Percentiles rank a stretch among this genome's conserved stretches.
Evolutionary conservation across 2,797 vertebrate species (phyloP).

Genomic region (Onychomys arenicola): DNA sequence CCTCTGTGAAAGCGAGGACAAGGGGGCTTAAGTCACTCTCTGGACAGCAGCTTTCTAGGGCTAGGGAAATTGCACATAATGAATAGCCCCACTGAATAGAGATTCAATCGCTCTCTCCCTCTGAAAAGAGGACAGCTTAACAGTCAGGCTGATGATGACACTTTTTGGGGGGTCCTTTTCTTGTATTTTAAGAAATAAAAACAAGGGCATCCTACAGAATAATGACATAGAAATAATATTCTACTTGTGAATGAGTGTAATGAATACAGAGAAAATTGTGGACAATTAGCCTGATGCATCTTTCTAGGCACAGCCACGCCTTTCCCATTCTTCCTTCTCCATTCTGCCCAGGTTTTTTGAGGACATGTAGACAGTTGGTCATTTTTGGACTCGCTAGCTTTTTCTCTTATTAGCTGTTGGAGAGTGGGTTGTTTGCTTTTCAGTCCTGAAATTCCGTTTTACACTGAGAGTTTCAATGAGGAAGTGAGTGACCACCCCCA

Average conservation of each 20-base stretch:
- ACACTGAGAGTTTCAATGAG: conserved; percentile 57
- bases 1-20: neutral
- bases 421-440: conserved; percentile 56
- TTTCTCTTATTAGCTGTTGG: conserved; percentile 65
- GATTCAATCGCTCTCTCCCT: conserved; percentile 22
- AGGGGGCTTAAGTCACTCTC: neutral
- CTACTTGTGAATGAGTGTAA: conserved; percentile 66
- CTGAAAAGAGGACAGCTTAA: conserved; percentile 54
- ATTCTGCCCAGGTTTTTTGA: conserved; percentile 70
- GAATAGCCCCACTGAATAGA: conserved; percentile 45
- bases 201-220: conserved; percentile 69
- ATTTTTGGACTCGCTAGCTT: conserved; percentile 48
- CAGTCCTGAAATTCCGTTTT: conserved; percentile 67
- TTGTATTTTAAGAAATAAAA: conserved; percentile 73
- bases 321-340: conserved; percentile 58
- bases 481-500: conserved; percentile 1
- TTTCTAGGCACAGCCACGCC: conserved; percentile 71
- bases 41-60: conserved; percentile 7
- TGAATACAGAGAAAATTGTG: conserved; percentile 67
- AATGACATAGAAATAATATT: conserved; percentile 70
- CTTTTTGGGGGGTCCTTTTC: conserved; percentile 36
- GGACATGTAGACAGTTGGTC: conserved; percentile 53
- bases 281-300: conserved; percentile 68
- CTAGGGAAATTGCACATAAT: conserved; percentile 8
- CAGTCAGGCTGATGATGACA: conserved; percentile 43